Evolutionary conservation across 2,113 vertebrate species (phyloP).

Genomic region (Pogona vitticeps): DNA sequence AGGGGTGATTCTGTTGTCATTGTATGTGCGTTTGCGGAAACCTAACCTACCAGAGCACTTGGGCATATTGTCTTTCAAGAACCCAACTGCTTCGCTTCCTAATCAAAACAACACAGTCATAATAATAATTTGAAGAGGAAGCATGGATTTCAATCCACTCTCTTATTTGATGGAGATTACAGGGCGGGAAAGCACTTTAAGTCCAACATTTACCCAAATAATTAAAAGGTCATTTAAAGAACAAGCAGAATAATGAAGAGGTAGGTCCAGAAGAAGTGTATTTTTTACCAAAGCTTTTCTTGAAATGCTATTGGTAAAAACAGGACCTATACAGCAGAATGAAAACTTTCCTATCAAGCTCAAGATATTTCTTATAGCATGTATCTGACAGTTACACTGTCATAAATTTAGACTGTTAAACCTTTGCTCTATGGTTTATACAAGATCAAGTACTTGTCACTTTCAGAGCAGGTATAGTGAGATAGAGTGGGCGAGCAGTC

Average conservation of each 20-base stretch:
- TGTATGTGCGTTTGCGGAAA: neutral
- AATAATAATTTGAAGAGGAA: neutral
- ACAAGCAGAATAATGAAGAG: slow-evolving; percentile 43
- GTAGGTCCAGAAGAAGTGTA: slow-evolving; percentile 21
- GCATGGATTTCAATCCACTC: neutral
- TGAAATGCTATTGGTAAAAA: slow-evolving; percentile 19
- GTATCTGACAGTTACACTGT: slow-evolving; percentile 71
- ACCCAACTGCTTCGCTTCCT: slow-evolving; percentile 2
- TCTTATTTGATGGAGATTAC: slow-evolving; percentile 15
- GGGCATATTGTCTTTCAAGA: slow-evolving; percentile 27
- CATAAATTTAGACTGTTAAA: slow-evolving; percentile 73
- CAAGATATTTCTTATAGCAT: slow-evolving; percentile 54
- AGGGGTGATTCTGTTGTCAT: slow-evolving; percentile 7
- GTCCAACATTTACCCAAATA: slow-evolving; percentile 21
- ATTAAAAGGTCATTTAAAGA: slow-evolving; percentile 38
- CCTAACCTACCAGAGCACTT: slow-evolving; percentile 13
- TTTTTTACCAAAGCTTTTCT: slow-evolving; percentile 41
- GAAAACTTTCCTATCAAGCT: slow-evolving; percentile 51
- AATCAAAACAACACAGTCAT: slow-evolving; percentile 18
- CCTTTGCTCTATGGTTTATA: slow-evolving; percentile 76
- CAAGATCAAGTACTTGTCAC: slow-evolving; percentile 80
- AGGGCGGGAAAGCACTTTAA: slow-evolving; percentile 9
- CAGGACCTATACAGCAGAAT: slow-evolving; percentile 38
- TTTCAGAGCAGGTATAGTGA: slow-evolving; percentile 75
- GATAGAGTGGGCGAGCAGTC: slow-evolving; percentile 77